Conservation (phyloP, 1,140 invertebrate species). For the Neuroterus valhalla region DNA sequence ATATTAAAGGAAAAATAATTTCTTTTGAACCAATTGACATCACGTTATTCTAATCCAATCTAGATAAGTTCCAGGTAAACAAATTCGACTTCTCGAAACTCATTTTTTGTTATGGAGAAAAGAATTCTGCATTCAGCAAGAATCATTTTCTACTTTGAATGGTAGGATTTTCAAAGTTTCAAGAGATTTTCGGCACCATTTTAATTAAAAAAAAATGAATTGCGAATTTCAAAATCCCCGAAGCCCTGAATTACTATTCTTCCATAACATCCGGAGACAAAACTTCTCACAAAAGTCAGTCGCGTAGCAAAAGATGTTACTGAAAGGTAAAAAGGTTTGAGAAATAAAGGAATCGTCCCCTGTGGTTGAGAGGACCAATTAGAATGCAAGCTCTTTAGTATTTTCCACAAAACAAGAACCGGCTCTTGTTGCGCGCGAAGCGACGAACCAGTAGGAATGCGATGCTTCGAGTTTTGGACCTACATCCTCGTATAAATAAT, state of each 20-base stretch:
- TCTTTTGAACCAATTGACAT: no score
- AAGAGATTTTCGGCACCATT: no score
- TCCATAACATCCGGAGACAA: neutral
- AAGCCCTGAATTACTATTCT: neutral
- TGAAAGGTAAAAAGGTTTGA: neutral
- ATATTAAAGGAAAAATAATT: no score
- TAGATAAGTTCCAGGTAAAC: no score
- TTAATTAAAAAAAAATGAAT: no score
- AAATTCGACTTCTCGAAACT: no score
- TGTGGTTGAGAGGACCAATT: constrained; percentile 20
- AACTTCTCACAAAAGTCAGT: neutral
- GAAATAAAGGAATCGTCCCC: constrained; percentile 22
- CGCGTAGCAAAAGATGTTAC: constrained; percentile 13
- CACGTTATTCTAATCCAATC: no score
- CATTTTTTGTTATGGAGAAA: no score
- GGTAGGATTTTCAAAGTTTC: no score
- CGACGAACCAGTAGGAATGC: constrained; percentile 21
- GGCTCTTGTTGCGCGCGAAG: constrained; percentile 10
- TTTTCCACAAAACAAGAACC: constrained; percentile 27
- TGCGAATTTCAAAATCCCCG: no score
- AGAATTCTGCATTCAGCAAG: no score
- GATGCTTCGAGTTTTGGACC: constrained; percentile 1
- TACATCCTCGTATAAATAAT: constrained; percentile 25
- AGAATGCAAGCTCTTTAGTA: constrained; percentile 28
- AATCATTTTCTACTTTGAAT: no score